Evolutionary conservation across 2,113 vertebrate species (phyloP).

Genomic region (Harpagus bidentatus): DNA sequence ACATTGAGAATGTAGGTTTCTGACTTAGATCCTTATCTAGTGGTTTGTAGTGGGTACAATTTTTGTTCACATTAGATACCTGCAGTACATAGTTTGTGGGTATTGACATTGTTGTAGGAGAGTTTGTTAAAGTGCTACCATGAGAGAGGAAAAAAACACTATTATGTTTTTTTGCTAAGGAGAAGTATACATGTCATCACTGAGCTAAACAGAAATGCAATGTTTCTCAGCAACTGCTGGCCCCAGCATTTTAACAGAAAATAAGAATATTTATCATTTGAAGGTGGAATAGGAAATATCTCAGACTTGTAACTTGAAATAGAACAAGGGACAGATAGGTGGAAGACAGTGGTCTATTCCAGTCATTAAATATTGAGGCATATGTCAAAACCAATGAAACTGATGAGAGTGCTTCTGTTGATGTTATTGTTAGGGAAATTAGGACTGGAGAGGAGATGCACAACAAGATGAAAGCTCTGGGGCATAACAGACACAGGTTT

Average conservation of each 20-base stretch:
- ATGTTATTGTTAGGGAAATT: background rate
- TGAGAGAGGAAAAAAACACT: fast-evolving
- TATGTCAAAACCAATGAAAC: background rate
- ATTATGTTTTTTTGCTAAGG: background rate
- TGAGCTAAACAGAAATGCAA: background rate
- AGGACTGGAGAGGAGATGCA: background rate
- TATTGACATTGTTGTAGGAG: too few species aligned
- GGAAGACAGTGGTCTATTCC: background rate
- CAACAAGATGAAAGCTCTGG: background rate
- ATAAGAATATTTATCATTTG: background rate
- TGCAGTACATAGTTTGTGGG: background rate
- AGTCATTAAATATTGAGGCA: constrained; percentile 30
- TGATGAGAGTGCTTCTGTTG: background rate
- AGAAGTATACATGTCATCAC: background rate
- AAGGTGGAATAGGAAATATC: background rate
- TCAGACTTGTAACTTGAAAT: background rate
- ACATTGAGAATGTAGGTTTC: fast-evolving
- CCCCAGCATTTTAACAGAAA: background rate
- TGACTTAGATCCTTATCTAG: fast-evolving
- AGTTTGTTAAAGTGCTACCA: background rate
- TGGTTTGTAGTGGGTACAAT: too few species aligned
- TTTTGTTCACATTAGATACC: background rate
- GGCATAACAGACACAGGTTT: background rate
- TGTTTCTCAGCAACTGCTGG: background rate
- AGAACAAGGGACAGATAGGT: background rate